A percentile compares a stretch with the other conserved stretches of the same genome.
These are phyloP conservation scores for Pagrus major DNA, from an alignment of 2,113 vertebrate species.

Conservation along the genomic window DNA sequence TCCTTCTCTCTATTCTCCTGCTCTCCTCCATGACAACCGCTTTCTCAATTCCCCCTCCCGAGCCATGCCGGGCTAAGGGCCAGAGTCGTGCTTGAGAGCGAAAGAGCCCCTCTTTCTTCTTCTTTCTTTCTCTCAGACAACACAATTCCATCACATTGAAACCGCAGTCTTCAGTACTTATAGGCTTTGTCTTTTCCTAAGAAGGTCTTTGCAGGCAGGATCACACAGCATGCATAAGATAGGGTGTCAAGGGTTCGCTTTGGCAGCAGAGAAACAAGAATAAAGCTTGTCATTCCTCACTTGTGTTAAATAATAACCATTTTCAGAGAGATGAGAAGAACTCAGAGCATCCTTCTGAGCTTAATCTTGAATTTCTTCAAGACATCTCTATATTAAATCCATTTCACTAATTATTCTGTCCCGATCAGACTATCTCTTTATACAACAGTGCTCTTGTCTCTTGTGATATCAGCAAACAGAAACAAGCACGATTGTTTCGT, in stretches of 20 bases:
- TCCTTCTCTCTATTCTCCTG: constrained; percentile 39
- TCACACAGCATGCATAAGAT: not conserved
- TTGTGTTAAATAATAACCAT: constrained; percentile 15
- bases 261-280: not conserved
- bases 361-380: not conserved
- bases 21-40: constrained; percentile 70
- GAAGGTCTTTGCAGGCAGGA: constrained; percentile 2
- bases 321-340: not conserved
- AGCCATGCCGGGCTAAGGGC: constrained; percentile 57
- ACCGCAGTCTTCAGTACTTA: constrained; percentile 16
- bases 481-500: not conserved
- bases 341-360: not conserved
- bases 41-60: constrained; percentile 67
- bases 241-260: not conserved
- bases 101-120: constrained; percentile 43
- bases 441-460: not conserved
- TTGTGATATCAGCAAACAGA: not conserved
- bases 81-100: constrained; percentile 54
- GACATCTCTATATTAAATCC: not conserved
- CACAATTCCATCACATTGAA: constrained; percentile 52
- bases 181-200: constrained; percentile 30
- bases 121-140: constrained; percentile 45
- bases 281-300: not conserved
- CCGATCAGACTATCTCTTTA: not conserved
- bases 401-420: not conserved